Percentiles rank a stretch among this genome's conserved stretches.
phyloP scores from a whole-genome alignment of 2,113 vertebrate species.

The Tringa solitaria region DNA sequence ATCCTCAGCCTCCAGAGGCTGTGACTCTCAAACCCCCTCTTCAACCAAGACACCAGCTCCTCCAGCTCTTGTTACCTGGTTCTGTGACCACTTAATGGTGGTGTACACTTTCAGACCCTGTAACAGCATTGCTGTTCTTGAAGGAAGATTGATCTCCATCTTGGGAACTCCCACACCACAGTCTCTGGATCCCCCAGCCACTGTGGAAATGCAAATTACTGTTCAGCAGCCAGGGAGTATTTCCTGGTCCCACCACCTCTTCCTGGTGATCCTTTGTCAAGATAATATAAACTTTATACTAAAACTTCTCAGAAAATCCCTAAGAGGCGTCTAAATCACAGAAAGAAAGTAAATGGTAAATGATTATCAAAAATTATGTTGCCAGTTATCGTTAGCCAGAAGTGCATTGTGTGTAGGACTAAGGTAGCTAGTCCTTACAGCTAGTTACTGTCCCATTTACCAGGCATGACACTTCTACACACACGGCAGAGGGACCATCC shows the following conservation, averaged over 20 bases:
- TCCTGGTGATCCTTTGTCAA: neutral
- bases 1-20: neutral
- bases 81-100: neutral
- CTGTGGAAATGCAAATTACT: neutral
- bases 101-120: neutral
- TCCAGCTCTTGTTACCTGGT: neutral
- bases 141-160: neutral
- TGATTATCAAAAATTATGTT: neutral
- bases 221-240: neutral
- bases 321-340: neutral
- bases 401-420: neutral
- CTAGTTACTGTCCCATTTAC: neutral
- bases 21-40: neutral
- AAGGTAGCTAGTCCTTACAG: neutral
- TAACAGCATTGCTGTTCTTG: neutral
- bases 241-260: neutral
- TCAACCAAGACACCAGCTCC: neutral
- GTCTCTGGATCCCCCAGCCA: neutral
- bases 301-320: neutral
- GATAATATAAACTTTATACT: neutral
- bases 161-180: neutral
- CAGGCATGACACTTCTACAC: fast-evolving
- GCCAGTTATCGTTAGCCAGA: neutral
- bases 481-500: fast-evolving
- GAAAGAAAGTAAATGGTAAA: neutral